phyloP scores from a whole-genome alignment of 2,888 invertebrate species.

The Lepidocyrtoides sp. region DNA sequence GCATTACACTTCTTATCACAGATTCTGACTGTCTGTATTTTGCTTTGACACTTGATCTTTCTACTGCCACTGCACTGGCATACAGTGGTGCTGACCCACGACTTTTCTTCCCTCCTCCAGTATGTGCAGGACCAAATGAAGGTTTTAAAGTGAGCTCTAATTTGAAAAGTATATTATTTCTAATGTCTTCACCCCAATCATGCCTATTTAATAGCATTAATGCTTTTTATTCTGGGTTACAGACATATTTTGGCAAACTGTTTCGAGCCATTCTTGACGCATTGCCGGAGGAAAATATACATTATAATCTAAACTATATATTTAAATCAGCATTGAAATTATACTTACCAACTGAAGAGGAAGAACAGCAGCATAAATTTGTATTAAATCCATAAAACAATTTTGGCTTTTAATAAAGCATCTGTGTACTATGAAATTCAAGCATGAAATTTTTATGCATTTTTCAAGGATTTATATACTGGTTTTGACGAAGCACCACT shows the following conservation, averaged over 20 bases:
- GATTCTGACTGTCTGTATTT: constrained; percentile 90
- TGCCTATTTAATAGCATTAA: background rate
- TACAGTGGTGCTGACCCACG: constrained; percentile 91
- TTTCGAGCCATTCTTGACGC: constrained; percentile 78
- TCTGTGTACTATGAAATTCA: background rate
- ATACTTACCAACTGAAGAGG: constrained; percentile 81
- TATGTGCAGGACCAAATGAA: constrained; percentile 34
- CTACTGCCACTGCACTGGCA: constrained; percentile 93
- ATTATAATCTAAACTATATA: constrained; percentile 80
- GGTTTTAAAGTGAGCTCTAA: constrained; percentile 61
- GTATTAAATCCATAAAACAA: constrained; percentile 64
- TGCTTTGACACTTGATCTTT: constrained; percentile 93
- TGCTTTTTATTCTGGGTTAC: constrained; percentile 13
- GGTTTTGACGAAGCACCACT: constrained; percentile 69
- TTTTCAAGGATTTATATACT: constrained; percentile 68
- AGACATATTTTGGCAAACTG: constrained; percentile 59
- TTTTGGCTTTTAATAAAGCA: background rate
- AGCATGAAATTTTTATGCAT: too few species aligned
- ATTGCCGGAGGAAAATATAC: constrained; percentile 80
- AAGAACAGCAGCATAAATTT: constrained; percentile 47
- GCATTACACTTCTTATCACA: constrained; percentile 84
- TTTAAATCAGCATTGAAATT: constrained; percentile 84
- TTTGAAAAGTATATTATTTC: too few species aligned
- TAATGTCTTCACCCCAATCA: too few species aligned
- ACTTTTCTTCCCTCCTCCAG: constrained; percentile 91